These are phyloP conservation scores for Rostratula benghalensis DNA, from an alignment of 2,113 vertebrate genomes.

Conservation along the genomic window DNA sequence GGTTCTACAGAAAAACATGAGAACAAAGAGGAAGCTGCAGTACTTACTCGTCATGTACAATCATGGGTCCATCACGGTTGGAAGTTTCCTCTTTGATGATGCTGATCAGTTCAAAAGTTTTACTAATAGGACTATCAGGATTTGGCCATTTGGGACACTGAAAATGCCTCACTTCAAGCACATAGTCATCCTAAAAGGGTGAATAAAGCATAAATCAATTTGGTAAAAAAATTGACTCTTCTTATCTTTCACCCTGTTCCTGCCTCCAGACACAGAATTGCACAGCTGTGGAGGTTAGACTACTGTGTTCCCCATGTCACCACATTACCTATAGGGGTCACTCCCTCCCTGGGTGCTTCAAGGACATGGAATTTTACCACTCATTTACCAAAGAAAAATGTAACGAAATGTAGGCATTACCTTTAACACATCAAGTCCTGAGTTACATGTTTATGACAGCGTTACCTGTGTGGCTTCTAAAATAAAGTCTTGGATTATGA, in stretches of 20 bases:
- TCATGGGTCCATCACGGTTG: slow-evolving; percentile 83
- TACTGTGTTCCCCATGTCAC: neutral
- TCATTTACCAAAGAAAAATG: neutral
- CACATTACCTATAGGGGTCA: neutral
- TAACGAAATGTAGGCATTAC: neutral
- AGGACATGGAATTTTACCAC: neutral
- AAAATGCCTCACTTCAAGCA: slow-evolving; percentile 92
- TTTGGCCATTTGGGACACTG: slow-evolving; percentile 91
- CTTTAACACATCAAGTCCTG: slow-evolving; percentile 5
- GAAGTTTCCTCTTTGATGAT: slow-evolving; percentile 83
- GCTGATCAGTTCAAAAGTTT: slow-evolving; percentile 89
- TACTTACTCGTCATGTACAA: slow-evolving; percentile 93
- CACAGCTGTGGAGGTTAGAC: neutral
- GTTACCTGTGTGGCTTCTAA: slow-evolving; percentile 91
- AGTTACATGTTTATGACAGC: neutral
- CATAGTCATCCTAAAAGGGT: slow-evolving; percentile 87
- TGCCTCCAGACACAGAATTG: neutral
- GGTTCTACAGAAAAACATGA: neutral
- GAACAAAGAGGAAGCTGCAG: neutral
- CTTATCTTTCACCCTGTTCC: neutral
- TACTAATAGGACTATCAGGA: slow-evolving; percentile 92
- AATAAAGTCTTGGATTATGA: slow-evolving; percentile 89
- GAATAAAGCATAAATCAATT: neutral
- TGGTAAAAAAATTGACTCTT: neutral
- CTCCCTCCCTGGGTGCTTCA: neutral